phyloP scores from a whole-genome alignment of 64 coral and sea anemone species.

The Hydrozoanthus tunicans region DNA sequence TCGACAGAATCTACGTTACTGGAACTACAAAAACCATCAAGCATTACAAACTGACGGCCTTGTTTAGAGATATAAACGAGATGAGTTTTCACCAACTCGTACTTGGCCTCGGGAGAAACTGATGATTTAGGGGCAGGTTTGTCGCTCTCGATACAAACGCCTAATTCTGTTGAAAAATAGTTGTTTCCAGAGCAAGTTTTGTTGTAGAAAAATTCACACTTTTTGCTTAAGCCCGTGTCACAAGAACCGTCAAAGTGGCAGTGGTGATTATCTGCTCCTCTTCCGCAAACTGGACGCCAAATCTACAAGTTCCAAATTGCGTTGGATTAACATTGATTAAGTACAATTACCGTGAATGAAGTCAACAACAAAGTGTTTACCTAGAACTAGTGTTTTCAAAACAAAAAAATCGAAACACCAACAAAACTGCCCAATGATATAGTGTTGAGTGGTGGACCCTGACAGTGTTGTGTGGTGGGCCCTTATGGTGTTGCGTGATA shows the following conservation, averaged over 20 bases:
- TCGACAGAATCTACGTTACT: conserved; percentile 17
- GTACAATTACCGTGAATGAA: too few species aligned
- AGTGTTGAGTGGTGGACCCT: too few species aligned
- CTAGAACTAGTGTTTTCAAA: too few species aligned
- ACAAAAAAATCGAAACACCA: too few species aligned
- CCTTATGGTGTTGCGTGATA: too few species aligned
- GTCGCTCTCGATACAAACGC: background rate
- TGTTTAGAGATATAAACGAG: conserved; percentile 37
- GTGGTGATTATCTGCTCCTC: background rate
- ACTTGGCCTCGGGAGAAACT: conserved; percentile 19
- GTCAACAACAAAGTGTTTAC: too few species aligned
- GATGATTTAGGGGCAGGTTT: background rate
- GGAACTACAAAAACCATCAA: conserved; percentile 21
- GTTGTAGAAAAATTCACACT: conserved; percentile 13
- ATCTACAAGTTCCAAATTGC: background rate
- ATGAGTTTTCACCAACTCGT: conserved; percentile 49
- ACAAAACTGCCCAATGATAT: too few species aligned
- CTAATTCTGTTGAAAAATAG: conserved; percentile 43
- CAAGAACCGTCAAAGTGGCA: conserved; percentile 38
- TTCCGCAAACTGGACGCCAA: conserved; percentile 47
- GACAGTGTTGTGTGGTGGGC: too few species aligned
- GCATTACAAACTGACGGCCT: conserved; percentile 20
- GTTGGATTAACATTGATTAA: too few species aligned
- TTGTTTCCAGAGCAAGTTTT: conserved; percentile 33
- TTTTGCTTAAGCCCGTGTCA: background rate